Conservation (phyloP, 2,888 invertebrate species). For the Oscheius sp. region DNA sequence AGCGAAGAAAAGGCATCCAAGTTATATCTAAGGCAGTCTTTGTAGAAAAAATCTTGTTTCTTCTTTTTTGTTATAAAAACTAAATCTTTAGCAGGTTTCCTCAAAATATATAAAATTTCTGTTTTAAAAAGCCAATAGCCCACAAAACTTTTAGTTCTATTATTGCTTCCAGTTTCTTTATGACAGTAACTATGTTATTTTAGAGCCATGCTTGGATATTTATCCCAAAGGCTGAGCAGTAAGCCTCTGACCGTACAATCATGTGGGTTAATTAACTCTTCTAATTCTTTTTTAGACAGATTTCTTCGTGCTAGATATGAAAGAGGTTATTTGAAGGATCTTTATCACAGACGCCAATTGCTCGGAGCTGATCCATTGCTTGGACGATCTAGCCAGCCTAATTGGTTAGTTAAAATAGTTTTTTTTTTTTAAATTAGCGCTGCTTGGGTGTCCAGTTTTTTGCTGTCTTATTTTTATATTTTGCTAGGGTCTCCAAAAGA, state of each 20-base stretch:
- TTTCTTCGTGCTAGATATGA: slow-evolving; percentile 60
- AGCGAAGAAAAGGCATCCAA: too few relatives aligned
- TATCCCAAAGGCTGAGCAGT: slow-evolving; percentile 38
- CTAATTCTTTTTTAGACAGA: slow-evolving; percentile 34
- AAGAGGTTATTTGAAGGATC: slow-evolving; percentile 64
- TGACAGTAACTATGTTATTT: slow-evolving; percentile 3
- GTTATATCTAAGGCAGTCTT: too few relatives aligned
- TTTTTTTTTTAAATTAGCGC: neutral
- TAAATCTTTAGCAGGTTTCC: neutral
- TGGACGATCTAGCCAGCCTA: slow-evolving; percentile 61
- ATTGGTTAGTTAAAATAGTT: slow-evolving; percentile 55
- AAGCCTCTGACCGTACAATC: slow-evolving; percentile 35
- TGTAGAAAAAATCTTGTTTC: neutral
- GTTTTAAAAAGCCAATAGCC: too few relatives aligned
- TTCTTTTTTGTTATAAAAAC: neutral
- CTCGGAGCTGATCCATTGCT: slow-evolving; percentile 64
- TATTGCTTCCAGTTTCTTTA: neutral
- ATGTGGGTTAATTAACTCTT: slow-evolving; percentile 32
- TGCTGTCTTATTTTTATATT: neutral
- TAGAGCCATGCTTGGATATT: slow-evolving; percentile 34
- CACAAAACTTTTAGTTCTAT: neutral
- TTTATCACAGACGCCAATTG: slow-evolving; percentile 64
- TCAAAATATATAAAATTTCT: neutral
- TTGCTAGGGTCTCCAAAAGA: neutral
- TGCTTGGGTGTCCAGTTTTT: neutral